Evolutionary conservation across 2,113 vertebrate genomes (phyloP), one percentile per base, ranked within the genome.

Genomic region (Monopterus albus): DNA sequence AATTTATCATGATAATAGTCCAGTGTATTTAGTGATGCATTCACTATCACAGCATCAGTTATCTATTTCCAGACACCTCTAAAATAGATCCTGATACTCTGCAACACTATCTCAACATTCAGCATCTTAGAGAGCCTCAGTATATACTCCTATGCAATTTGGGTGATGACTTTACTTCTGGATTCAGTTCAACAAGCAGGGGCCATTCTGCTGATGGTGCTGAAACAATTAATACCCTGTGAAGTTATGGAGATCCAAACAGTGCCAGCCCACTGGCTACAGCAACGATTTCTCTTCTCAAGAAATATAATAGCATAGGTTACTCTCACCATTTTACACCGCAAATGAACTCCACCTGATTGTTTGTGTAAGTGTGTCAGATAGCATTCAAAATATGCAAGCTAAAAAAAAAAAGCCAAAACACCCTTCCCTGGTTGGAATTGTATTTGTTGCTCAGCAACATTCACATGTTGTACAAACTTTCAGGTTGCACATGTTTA

Each of bases 171-270:
- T 91, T 80, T 76, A 70, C 77, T 83, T 82, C 77, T 92, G 91
- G 90, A 91, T 64, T 51, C 66, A 29, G 86, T 89, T 92, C 89
- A 91, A 91, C 78, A 78, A 84, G 84, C 87, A 70, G 68, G 72
- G 85, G 72, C 85, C 60, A 72, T 89, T 89, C 82, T 89, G 91
- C 91, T 92, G 91, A 92, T 84, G 74, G 86, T 23, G 64, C 75
- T 86, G 83, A 90, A 92, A 92, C 89, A 89, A 90, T 89, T 89
- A 91, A 92, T 91, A 86, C 83, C 70, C 80, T 81, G 87, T 87
- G 85, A 90, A 92, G 89, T 88, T 89, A 90, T 88, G 87, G 87
- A 86, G 81, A 78, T 38, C 70, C 56, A 74, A 75, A 83, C 85
- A 65, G 78, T 77, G 77, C 79, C 83, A 87, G 62, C 68, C 64